phyloP scores from a whole-genome alignment of 2,797 vertebrate species.

The Xyrichtys novacula region DNA sequence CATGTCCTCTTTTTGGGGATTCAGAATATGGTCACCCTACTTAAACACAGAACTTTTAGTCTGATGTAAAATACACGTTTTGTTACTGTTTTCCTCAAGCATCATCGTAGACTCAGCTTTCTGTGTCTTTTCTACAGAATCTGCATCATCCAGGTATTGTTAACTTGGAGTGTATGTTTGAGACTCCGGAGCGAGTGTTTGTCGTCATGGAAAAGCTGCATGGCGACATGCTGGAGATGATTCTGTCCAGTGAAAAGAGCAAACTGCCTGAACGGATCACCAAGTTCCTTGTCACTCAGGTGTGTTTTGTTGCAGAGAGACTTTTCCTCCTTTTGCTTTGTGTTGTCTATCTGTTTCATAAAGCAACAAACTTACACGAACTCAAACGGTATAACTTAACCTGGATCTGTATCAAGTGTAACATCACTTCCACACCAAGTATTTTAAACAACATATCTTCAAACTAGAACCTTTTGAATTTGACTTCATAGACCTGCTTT shows the following conservation, averaged over 20 bases:
- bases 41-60: too few relatives aligned
- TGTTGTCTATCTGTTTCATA: background rate
- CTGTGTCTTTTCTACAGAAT: slow-evolving; percentile 83
- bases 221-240: slow-evolving; percentile 99
- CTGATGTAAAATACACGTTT: too few relatives aligned
- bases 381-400: too few relatives aligned
- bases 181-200: slow-evolving; percentile 97
- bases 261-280: slow-evolving; percentile 96
- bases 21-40: too few relatives aligned
- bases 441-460: background rate
- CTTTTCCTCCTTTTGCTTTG: background rate
- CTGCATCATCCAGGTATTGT: slow-evolving; percentile 98
- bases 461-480: slow-evolving; percentile 1
- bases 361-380: background rate
- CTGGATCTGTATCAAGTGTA: too few relatives aligned
- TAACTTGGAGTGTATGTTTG: slow-evolving; percentile 99
- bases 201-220: slow-evolving; percentile 99
- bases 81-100: too few relatives aligned
- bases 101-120: background rate
- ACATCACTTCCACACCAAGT: too few relatives aligned
- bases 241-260: slow-evolving; percentile 97
- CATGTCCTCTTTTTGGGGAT: too few relatives aligned
- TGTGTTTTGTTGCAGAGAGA: slow-evolving; percentile 58
- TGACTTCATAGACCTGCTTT: slow-evolving; percentile 1
- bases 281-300: slow-evolving; percentile 98